Evolutionary conservation across 2,888 invertebrate species (phyloP), one percentile per base, ranked within the genome.

Genomic region (Neoscelio sp.): DNA sequence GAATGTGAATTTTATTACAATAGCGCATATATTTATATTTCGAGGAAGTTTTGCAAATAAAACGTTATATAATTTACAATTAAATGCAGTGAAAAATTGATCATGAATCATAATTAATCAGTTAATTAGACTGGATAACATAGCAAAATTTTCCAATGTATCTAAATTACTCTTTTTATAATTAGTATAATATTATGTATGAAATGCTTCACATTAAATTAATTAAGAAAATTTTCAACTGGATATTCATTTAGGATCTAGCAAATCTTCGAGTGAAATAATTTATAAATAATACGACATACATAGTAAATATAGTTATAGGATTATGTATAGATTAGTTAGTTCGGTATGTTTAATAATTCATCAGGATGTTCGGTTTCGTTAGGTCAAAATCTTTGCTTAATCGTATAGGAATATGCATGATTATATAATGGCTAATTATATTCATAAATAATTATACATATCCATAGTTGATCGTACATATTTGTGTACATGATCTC

Each of bases 401-500:
- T 6, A 23, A 4, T 10, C 35, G 35, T 15, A 18, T 13, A 64
- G 8, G 35, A 33, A 20, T 44, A 48, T n/a, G 23, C 10, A 38
- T 17, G 50, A 52, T 65, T 35, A 65, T 52, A 18, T 15, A 42
- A 46, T 18, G 26, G 13, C 12, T 48, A 44, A 58, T 58, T 40
- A 50, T 58, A 58, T 70, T 50, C 40, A 70, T 46, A 70, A 58
- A 58, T 50, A 70, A 50, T 52, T 52, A 52, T 40, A 23, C 42
- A 23, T 23, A 50, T 58, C 38, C 30, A 30, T 74, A 28, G 10
- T 12, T 65, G 30, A 65, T 64, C 42, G 17, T 15, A 33, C 26
- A 1, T 17, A 46, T 5, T 13, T 46, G 33, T 28, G 58, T 33
- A 58, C 56, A 74, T 23, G 42, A 65, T 65, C 56, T 58, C 20